Percentiles rank a stretch among this genome's conserved stretches.
phyloP scores from a whole-genome alignment of 2,113 vertebrate genomes.

The Scortum barcoo region DNA sequence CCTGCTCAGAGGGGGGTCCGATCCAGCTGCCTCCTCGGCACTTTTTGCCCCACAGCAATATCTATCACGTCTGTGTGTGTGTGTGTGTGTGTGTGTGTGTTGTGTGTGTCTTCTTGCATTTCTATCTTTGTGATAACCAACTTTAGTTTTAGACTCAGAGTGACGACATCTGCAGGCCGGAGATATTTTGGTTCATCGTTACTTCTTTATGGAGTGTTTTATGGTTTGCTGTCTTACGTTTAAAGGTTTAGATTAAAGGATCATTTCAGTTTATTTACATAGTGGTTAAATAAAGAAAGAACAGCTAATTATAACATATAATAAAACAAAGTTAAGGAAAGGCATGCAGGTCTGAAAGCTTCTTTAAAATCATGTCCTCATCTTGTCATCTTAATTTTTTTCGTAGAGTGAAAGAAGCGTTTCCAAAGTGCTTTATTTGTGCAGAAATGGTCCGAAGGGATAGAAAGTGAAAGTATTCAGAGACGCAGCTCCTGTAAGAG shows the following conservation, averaged over 20 bases:
- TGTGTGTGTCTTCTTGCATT: not conserved
- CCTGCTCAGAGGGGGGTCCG: constrained; percentile 14
- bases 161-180: not conserved
- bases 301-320: too few species aligned
- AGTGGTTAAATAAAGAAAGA: not conserved
- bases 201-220: not conserved
- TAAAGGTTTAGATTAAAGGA: not conserved
- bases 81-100: not conserved
- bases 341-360: not conserved
- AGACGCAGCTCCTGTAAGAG: constrained; percentile 10
- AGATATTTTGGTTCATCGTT: not conserved
- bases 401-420: not conserved
- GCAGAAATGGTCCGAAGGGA: constrained; percentile 38
- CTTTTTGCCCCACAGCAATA: not conserved
- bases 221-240: not conserved
- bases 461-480: constrained; percentile 12
- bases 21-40: constrained; percentile 7
- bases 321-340: not conserved
- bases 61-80: not conserved
- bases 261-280: not conserved
- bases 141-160: not conserved
- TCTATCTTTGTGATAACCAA: not conserved
- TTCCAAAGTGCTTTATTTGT: constrained; percentile 45
- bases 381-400: not conserved
- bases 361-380: not conserved